These are phyloP conservation scores for Epicauta chinensis DNA, from an alignment of 1,140 invertebrate genomes.

Conservation along the genomic window DNA sequence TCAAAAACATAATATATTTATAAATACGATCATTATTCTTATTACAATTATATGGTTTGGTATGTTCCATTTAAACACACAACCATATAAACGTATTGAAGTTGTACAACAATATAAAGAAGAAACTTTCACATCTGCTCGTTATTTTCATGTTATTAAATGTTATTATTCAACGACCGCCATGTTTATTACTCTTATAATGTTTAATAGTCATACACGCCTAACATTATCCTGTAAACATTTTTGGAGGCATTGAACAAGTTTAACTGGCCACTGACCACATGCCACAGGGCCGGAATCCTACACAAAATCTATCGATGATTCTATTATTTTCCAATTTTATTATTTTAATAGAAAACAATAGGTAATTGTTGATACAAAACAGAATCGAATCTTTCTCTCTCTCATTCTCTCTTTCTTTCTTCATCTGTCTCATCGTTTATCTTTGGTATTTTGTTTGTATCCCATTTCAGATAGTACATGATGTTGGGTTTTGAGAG, in stretches of 20 bases:
- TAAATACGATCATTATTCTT: conserved; percentile 18
- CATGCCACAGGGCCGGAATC: conserved; percentile 7
- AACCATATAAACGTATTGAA: too few species aligned
- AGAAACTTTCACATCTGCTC: conserved; percentile 23
- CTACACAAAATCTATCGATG: too few species aligned
- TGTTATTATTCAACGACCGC: conserved; percentile 21
- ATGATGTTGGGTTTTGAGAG: too few species aligned
- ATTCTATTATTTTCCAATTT: too few species aligned
- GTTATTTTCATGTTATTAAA: conserved; percentile 22
- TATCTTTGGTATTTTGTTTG: too few species aligned
- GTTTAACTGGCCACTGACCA: conserved; percentile 8
- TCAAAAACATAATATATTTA: conserved; percentile 14
- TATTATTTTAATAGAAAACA: too few species aligned
- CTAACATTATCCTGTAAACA: conserved; percentile 9
- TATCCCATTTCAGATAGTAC: too few species aligned
- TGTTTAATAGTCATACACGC: conserved; percentile 17
- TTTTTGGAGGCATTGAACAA: conserved; percentile 1
- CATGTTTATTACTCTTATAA: conserved; percentile 21
- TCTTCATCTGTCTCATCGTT: too few species aligned
- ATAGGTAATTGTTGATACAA: too few species aligned
- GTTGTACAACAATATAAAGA: conserved; percentile 14
- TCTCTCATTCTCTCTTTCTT: too few species aligned
- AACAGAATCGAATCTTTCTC: too few species aligned
- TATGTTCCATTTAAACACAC: background rate
- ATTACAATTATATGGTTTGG: conserved; percentile 1